Evolutionary conservation across 1,140 invertebrate species (phyloP), one percentile per base, ranked within the genome.

Genomic region (Magallana ariakensis): DNA sequence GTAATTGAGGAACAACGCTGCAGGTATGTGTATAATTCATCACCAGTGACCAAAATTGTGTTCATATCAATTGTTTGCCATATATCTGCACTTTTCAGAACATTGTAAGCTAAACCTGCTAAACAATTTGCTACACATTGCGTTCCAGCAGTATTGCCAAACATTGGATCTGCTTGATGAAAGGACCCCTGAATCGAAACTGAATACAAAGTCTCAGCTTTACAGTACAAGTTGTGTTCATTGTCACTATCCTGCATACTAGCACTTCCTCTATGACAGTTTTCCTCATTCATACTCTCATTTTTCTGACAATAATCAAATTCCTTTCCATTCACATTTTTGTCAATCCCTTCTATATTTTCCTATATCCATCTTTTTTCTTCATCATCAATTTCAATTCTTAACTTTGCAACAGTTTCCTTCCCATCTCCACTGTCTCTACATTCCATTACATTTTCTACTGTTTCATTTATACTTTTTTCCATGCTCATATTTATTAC

Each of bases 51-150:
- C 16, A 81, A 81, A n/a, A 81, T 81, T 7, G 15, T 54, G 53
- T 81, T 55, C 80, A 81, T 81, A 55, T 81, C 80, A 16, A 19
- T 54, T 55, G 80, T 54, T 81, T 4, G 3, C 80, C 80, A 81
- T 6, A 7, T 9, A 16, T 2, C 13, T n/a, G 3, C n/a, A n/a
- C 16, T 53, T 53, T 81, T 46, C 13, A 81, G 0, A 11, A 13
- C 53, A 15, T 55, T 16, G 19, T 54, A 81, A 53, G 54, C 16
- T 19, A 81, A 81, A 5, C 46, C 33, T 16, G 80, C 54, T 54
- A 54, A 81, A 55, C 80, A 54, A 53, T 46, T 81, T 0, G 54
- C 54, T 16, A 81, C 80, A 54, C 46, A 81, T 10, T 81, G 80
- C 0, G 33, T 54, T 1, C 80, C 46, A 13, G 46, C 80, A 81